A percentile compares a stretch with the other conserved stretches of the same genome.
Evolutionary conservation across 1,140 invertebrate species (phyloP).

Genomic region (Gryon sp.): DNA sequence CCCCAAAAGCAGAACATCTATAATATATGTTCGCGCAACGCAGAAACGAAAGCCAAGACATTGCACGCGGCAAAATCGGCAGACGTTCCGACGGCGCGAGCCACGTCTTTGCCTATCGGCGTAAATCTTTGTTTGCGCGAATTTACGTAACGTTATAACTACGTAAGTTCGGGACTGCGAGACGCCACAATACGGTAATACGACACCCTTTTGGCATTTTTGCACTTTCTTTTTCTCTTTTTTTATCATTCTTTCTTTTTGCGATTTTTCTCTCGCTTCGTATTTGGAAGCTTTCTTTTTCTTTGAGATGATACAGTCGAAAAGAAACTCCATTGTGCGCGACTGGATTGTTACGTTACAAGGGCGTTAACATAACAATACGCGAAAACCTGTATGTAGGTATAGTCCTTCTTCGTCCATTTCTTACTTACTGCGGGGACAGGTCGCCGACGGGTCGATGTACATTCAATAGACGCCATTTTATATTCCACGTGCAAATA

Average conservation of each 20-base stretch:
- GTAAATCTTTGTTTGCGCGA: constrained; percentile 75
- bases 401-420: constrained; percentile 57
- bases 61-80: constrained; percentile 41
- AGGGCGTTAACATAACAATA: constrained; percentile 77
- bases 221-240: constrained; percentile 33
- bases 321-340: constrained; percentile 73
- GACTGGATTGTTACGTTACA: constrained; percentile 75
- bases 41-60: constrained; percentile 16
- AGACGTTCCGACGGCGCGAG: constrained; percentile 50
- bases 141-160: constrained; percentile 70
- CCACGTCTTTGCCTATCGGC: constrained; percentile 61
- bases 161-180: constrained; percentile 62
- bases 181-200: constrained; percentile 75
- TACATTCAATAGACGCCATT: constrained; percentile 54
- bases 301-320: constrained; percentile 47
- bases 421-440: constrained; percentile 53
- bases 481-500: constrained; percentile 57
- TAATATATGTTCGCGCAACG: constrained; percentile 43
- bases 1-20: no score
- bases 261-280: constrained; percentile 12
- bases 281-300: constrained; percentile 21
- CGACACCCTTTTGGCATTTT: no score
- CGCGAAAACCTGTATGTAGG: constrained; percentile 56
- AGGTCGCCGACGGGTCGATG: constrained; percentile 57
- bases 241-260: constrained; percentile 18